Evolutionary conservation across 1,140 invertebrate species (phyloP), one percentile per base, ranked within the genome.

Genomic region (Cydia splendana): DNA sequence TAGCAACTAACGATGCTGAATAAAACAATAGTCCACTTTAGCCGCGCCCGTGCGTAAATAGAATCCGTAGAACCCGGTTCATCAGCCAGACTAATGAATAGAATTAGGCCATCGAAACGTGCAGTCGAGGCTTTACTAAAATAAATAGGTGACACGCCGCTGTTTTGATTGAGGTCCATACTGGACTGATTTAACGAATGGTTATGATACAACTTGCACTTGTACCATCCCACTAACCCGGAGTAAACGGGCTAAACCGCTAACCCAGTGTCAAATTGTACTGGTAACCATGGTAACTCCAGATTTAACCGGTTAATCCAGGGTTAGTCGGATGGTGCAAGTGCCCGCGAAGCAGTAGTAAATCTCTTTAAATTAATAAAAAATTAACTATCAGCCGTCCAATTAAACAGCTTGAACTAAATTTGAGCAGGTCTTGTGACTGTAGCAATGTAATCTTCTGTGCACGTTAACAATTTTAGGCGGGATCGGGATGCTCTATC

Each of bases 1-100:
- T 62, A 62, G 57, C 18, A 9, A 62, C 18, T 24, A 62, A 62
- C 20, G 18, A 62, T 20, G 57, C 57, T 24, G 20, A 6, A 57
- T 57, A 57, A 57, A 57, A 51, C 53, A 57, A 57, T 20, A 57
- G 53, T 57, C 53, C 53, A 57, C 53, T 13, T 48, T 57, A 57
- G 53, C 53, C n/a, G 53, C 6, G 0, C 13, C 20, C 10, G 20
- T 24, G 57, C 57, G 57, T 24, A 62, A 62, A 62, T 62, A 62
- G 7, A 24, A 24, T 12, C 57, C 57, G 20, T 62, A 62, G 7
- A 62, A 24, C 2, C 57, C 57, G 20, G 57, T 62, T 62, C 20
- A 62, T 62, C 20, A 62, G 20, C 6, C 18, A 20, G 57, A 62
- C 20, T 24, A 62, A 62, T 62, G 57, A 20, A 62, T 62, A 62